Evolutionary conservation across 2,797 vertebrate genomes (phyloP).

Genomic region (Knipowitschia caucasica): DNA sequence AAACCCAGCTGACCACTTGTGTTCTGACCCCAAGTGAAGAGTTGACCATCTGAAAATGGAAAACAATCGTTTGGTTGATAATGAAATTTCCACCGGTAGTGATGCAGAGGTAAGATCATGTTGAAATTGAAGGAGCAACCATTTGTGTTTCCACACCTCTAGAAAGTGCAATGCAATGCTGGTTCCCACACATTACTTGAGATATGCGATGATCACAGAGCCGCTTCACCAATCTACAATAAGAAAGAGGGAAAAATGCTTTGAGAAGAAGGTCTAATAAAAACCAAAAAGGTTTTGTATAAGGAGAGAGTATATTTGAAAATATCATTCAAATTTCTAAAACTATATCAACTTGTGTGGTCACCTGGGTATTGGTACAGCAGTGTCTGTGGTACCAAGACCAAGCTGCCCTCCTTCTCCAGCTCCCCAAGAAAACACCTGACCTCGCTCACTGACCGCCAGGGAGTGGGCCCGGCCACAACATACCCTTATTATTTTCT

Average conservation of each 20-base stretch:
- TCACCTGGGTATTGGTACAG: constrained; percentile 89
- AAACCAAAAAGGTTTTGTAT: no score
- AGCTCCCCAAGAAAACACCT: constrained; percentile 92
- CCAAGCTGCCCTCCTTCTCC: constrained; percentile 90
- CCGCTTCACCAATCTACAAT: constrained; percentile 88
- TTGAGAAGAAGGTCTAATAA: no score
- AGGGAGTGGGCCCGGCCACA: constrained; percentile 89
- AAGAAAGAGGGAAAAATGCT: not conserved
- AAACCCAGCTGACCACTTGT: constrained; percentile 82
- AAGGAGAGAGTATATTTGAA: no score
- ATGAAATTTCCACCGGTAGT: not conserved
- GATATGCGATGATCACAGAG: constrained; percentile 90
- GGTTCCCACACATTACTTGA: constrained; percentile 95
- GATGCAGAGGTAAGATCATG: not conserved
- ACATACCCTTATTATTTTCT: constrained; percentile 87
- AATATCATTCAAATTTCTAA: not conserved
- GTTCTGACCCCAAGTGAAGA: constrained; percentile 89
- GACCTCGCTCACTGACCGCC: constrained; percentile 89
- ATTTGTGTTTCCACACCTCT: constrained; percentile 80
- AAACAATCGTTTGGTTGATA: not conserved
- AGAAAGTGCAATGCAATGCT: constrained; percentile 96
- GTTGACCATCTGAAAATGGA: constrained; percentile 75
- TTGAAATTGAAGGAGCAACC: not conserved
- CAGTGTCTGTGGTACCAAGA: constrained; percentile 81
- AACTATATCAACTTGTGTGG: not conserved